phyloP scores from a whole-genome alignment of 2,113 vertebrate genomes.

The Laterallus jamaicensis region DNA sequence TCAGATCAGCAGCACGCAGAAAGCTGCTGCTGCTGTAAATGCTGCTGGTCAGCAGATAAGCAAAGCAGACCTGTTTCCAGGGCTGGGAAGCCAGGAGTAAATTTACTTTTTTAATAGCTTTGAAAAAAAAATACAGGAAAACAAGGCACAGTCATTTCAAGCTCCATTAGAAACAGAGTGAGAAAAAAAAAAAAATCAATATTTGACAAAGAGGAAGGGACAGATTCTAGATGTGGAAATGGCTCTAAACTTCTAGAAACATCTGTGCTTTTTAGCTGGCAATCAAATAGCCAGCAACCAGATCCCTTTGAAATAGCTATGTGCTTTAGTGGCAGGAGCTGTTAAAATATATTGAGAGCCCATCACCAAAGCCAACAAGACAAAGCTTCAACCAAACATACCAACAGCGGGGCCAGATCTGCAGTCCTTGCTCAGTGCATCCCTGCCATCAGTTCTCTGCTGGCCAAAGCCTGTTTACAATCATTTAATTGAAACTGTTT shows the following conservation, averaged over 20 bases:
- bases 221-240: neutral
- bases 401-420: neutral
- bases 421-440: neutral
- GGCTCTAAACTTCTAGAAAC: neutral
- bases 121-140: slow-evolving; percentile 50
- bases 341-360: neutral
- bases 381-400: neutral
- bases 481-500: neutral
- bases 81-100: slow-evolving; percentile 4
- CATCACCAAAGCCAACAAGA: neutral
- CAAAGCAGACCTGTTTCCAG: neutral
- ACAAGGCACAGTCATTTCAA: slow-evolving; percentile 10
- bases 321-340: neutral
- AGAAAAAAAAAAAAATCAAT: slow-evolving; percentile 39
- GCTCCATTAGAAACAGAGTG: slow-evolving; percentile 26
- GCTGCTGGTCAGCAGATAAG: slow-evolving; percentile 33
- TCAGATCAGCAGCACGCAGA: neutral
- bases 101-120: slow-evolving; percentile 34
- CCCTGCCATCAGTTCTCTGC: neutral
- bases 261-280: neutral
- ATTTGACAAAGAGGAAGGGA: slow-evolving; percentile 28
- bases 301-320: neutral
- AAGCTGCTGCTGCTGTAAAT: neutral
- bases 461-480: neutral
- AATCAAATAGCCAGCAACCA: neutral